Evolutionary conservation across 1,140 invertebrate species (phyloP), one percentile per base, ranked within the genome.

Genomic region (Dreissena rostriformis): DNA sequence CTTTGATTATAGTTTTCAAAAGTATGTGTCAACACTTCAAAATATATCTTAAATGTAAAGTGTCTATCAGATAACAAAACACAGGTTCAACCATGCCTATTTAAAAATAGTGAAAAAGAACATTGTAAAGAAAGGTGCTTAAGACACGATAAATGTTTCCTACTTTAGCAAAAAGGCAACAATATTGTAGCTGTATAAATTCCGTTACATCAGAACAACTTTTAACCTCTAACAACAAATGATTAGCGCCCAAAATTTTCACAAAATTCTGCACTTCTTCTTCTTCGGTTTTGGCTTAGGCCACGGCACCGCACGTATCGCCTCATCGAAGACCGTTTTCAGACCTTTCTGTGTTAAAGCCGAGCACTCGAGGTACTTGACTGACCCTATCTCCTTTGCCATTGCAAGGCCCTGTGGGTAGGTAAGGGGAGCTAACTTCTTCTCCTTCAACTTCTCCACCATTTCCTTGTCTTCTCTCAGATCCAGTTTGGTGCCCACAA

Each of bases 401-500:
- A 99, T 99, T 74, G 98, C 96, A 89, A 99, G 95, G 86, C 98
- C 99, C 96, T 95, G 98, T 88, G 98, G 97, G 94, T 99, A 99
- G 85, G 98, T 98, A 90, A 99, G 99, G 26, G 98, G 98, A 53
- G 97, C 96, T 68, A 99, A 95, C 94, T 99, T 99, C 94, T 99
- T 99, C 92, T 99, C 98, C 94, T 98, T 98, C 52, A 99, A 95
- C 94, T 98, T 98, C 90, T 99, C 98, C 88, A 99, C 97, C 52
- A 98, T 99, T 90, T 98, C 97, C 93, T 98, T 98, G 94, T 99
- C 98, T 92, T 99, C 98, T 90, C 99, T 96, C 71, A 99, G 95
- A 95, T 99, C 99, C 67, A 95, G 92, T 88, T 95, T 96, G 49
- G 95, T 96, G 52, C 95, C 95, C 51, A 96, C 95, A 11, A 96